Evolutionary conservation across 2,797 vertebrate species (phyloP).

Genomic region (Melanotaenia boesemani): DNA sequence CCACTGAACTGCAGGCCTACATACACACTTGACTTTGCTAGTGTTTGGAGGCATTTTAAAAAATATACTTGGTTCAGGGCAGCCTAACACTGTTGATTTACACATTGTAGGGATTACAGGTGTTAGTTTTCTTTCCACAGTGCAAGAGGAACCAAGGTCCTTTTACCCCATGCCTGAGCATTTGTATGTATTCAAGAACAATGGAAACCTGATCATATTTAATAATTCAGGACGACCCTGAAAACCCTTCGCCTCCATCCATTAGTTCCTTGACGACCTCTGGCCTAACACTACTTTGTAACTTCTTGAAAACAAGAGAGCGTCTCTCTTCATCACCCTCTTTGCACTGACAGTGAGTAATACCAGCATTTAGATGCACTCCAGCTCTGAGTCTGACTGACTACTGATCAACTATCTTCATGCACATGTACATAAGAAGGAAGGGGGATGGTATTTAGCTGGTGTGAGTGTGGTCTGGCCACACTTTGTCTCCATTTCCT

Average conservation of each 20-base stretch:
- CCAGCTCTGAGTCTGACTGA: conserved; percentile 7
- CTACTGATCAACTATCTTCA: conserved; percentile 11
- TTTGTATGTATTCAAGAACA: conserved; percentile 59
- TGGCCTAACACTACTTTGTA: conserved; percentile 77
- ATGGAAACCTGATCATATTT: conserved; percentile 78
- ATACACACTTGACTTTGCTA: conserved; percentile 5
- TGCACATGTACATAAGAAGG: not conserved
- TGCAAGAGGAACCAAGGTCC: conserved; percentile 74
- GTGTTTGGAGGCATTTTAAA: conserved; percentile 30
- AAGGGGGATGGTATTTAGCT: not conserved
- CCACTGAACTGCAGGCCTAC: not conserved
- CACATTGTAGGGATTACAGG: conserved; percentile 78
- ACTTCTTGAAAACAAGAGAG: conserved; percentile 69
- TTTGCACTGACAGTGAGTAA: conserved; percentile 42
- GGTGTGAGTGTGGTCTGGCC: conserved; percentile 41
- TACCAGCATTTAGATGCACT: conserved; percentile 41
- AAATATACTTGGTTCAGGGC: conserved; percentile 7
- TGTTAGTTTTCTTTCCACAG: conserved; percentile 85
- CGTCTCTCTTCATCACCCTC: conserved; percentile 38
- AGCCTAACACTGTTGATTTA: conserved; percentile 31
- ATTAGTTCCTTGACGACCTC: conserved; percentile 78
- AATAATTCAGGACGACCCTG: conserved; percentile 82
- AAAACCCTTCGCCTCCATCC: conserved; percentile 74
- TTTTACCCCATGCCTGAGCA: conserved; percentile 29
- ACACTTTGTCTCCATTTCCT: conserved; percentile 76